Evolutionary conservation across 1,140 invertebrate species (phyloP).

Genomic region (Pararge aegeria): DNA sequence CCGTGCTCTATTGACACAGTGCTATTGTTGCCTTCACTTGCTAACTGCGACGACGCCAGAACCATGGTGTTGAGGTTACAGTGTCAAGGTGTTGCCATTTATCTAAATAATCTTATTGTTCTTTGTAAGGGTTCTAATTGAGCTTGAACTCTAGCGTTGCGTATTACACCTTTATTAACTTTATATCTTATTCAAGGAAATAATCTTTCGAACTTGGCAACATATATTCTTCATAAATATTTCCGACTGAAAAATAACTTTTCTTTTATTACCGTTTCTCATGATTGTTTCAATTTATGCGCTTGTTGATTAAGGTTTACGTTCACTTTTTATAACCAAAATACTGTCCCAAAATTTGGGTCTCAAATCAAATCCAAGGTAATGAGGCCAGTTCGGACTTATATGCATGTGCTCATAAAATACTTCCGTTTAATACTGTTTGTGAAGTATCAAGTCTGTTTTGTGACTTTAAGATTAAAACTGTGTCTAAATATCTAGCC

Average conservation of each 20-base stretch:
- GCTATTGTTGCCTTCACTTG: conserved; percentile 44
- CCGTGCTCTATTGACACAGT: conserved; percentile 59
- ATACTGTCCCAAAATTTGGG: background rate
- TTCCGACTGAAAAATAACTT: background rate
- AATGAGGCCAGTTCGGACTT: background rate
- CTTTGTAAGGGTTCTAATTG: conserved; percentile 1
- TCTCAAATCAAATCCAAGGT: background rate
- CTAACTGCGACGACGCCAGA: conserved; percentile 21
- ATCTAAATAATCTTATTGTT: conserved; percentile 1
- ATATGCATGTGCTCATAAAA: background rate
- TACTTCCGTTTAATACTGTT: background rate
- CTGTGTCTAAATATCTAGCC: too few species aligned
- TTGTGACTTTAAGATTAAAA: too few species aligned
- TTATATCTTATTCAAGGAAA: background rate
- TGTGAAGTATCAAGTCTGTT: background rate
- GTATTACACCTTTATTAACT: background rate
- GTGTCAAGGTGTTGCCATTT: conserved; percentile 57
- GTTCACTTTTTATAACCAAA: background rate
- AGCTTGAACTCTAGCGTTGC: background rate
- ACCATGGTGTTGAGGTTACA: conserved; percentile 47
- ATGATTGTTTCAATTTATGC: background rate
- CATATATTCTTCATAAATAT: background rate
- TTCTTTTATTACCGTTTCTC: background rate
- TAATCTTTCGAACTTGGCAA: background rate
- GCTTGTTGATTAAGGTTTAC: background rate